Conservation (phyloP, 1,140 invertebrate species). For the Sinella curviseta region DNA sequence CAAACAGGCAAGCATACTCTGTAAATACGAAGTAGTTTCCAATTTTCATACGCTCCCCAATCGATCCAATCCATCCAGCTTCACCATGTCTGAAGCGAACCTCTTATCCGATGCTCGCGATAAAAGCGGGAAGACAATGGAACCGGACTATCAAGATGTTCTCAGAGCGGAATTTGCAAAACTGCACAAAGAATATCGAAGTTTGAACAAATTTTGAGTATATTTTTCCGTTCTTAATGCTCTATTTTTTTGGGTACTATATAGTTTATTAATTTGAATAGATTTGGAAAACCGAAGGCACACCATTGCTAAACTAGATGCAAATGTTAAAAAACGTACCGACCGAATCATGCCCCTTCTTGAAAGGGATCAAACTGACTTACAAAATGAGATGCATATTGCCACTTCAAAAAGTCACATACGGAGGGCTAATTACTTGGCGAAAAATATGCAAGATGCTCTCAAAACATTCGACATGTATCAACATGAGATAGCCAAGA, state of each 20-base stretch:
- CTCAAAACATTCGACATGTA: neutral
- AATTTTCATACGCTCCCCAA: too few species aligned
- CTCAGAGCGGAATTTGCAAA: neutral
- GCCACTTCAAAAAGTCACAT: neutral
- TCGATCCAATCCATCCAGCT: too few species aligned
- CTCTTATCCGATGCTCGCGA: neutral
- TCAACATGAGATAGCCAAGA: neutral
- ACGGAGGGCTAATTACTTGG: neutral
- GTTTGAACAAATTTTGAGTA: too few species aligned
- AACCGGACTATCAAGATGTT: neutral
- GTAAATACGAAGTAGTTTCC: too few species aligned
- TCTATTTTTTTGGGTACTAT: too few species aligned
- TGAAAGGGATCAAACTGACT: neutral
- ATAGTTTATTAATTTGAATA: too few species aligned
- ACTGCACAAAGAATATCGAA: slow-evolving; percentile 1
- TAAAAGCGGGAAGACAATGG: neutral
- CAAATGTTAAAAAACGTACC: neutral
- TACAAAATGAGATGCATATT: neutral
- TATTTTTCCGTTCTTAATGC: too few species aligned
- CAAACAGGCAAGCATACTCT: too few species aligned
- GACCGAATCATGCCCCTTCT: neutral
- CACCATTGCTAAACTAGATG: neutral
- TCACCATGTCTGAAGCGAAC: too few species aligned
- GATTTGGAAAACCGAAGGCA: neutral
- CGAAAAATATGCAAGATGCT: neutral